Conservation (phyloP, 2,113 vertebrate species). For the Marmota flaviventris region DNA sequence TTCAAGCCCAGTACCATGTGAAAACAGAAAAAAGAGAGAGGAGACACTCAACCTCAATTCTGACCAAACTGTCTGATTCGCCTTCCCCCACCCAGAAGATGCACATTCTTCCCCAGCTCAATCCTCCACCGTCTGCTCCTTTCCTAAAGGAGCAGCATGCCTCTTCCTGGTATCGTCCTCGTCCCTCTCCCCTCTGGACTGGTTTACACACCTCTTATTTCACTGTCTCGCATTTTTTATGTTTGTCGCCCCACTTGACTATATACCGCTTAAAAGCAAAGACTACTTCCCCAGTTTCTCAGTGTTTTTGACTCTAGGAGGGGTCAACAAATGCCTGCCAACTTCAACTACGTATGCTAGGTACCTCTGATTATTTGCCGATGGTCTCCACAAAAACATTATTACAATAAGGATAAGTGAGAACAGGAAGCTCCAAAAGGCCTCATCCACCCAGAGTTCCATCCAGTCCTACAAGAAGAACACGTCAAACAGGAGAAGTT, state of each 20-base stretch:
- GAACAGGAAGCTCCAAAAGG: conserved; percentile 95
- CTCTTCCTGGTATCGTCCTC: not conserved
- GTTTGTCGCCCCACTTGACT: not conserved
- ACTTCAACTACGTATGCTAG: not conserved
- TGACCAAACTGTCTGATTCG: not conserved
- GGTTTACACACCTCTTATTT: not conserved
- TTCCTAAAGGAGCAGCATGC: not conserved
- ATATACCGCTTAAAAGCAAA: not conserved
- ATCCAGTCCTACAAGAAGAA: conserved; percentile 91
- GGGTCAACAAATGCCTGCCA: not conserved
- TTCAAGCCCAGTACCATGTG: too few relatives aligned
- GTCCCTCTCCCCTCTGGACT: not conserved
- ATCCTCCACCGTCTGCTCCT: not conserved
- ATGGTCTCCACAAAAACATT: conserved; percentile 95
- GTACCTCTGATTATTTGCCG: conserved; percentile 94
- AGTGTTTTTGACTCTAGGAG: not conserved
- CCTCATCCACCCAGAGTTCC: conserved; percentile 94
- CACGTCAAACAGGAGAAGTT: conserved; percentile 17
- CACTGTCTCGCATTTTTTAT: not conserved
- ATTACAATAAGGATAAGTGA: conserved; percentile 93
- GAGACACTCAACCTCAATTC: not conserved
- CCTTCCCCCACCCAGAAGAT: not conserved
- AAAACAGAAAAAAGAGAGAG: too few relatives aligned
- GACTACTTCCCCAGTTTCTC: not conserved
- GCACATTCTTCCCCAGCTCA: not conserved